Base-by-base conservation (phyloP, 2,113 vertebrate genomes). In the Serinus canaria region DNA sequence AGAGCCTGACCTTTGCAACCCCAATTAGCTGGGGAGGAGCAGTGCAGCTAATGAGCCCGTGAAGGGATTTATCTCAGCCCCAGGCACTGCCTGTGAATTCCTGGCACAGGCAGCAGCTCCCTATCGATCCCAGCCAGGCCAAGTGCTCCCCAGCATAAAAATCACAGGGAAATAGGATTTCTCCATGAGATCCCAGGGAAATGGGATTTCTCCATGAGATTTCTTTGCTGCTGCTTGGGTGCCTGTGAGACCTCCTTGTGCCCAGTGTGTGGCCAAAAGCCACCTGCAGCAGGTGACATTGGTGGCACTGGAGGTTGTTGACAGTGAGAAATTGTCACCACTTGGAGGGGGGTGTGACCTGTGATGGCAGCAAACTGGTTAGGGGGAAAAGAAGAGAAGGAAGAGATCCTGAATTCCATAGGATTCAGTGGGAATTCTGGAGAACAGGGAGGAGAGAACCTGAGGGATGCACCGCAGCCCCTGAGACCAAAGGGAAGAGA, bases 41-140 rank as follows among this genome's bases (percentile, higher is more conserved):
- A 3, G 4, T 47, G 80, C 53, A 56, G 89, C 83, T 91, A 90
- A 91, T 56, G 89, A 93, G 91, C 59, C 11, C 60, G 10, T 6
- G n/a, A 50, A 73, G 79, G 89, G 44, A 28, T 89, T 94, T 92
- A 89, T 94, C 83, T 91, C 92, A 82, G 73, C 91, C 73, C 66
- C 81, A 68, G 83, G 83, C 60, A 13, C 4, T 33, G 67, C 8
- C 78, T 90, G 11, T 78, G 33, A 88, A 46, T 21, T 33, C 85
- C 63, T 92, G 92, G 80, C 91, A 72, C 50, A 84, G 43, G 15
- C 47, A 84, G 77, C 50, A 43, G 94, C 80, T 94, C 1, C 0
- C 1, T 35, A 92, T 89, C 15, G 94, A 95, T 95, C 87, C 68
- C 0, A 0, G 83, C 28, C n/a, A 50, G 60, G 49, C 89, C 10